A percentile compares a stretch with the other conserved stretches of the same genome.
phyloP scores from a whole-genome alignment of 2,888 invertebrate genomes.

The Tinea pellionella region DNA sequence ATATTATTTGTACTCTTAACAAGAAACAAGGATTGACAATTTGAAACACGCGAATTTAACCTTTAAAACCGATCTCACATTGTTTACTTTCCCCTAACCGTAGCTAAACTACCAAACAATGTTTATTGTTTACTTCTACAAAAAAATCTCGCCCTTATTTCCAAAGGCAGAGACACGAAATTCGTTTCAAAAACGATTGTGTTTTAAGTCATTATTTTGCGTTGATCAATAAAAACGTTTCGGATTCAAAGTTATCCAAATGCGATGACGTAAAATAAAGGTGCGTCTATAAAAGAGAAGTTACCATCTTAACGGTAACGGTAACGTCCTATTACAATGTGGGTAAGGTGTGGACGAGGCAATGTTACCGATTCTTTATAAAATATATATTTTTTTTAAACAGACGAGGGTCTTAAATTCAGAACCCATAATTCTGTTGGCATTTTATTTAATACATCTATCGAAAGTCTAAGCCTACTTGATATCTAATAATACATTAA shows the following conservation, averaged over 20 bases:
- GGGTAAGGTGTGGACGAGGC: slow-evolving; percentile 17
- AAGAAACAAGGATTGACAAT: not conserved
- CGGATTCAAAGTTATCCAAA: slow-evolving; percentile 61
- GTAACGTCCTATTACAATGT: slow-evolving; percentile 48
- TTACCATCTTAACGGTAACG: slow-evolving; percentile 63
- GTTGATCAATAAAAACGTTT: slow-evolving; percentile 51
- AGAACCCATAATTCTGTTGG: no score
- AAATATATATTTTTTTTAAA: no score
- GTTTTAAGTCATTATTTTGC: not conserved
- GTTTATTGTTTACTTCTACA: not conserved
- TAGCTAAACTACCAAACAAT: not conserved
- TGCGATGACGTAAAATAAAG: slow-evolving; percentile 53
- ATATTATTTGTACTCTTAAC: slow-evolving; percentile 9
- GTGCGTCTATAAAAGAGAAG: slow-evolving; percentile 65
- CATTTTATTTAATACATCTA: no score
- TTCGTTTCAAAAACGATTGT: not conserved
- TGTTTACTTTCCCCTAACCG: not conserved
- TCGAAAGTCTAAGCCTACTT: no score
- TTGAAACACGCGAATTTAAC: not conserved
- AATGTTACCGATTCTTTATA: not conserved
- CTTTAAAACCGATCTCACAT: not conserved
- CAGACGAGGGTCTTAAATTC: no score
- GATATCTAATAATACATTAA: no score
- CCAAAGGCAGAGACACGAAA: not conserved
- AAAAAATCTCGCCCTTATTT: not conserved